Evolutionary conservation across 1,140 invertebrate species (phyloP), one percentile per base, ranked within the genome.

Genomic region (Halesus radiatus): DNA sequence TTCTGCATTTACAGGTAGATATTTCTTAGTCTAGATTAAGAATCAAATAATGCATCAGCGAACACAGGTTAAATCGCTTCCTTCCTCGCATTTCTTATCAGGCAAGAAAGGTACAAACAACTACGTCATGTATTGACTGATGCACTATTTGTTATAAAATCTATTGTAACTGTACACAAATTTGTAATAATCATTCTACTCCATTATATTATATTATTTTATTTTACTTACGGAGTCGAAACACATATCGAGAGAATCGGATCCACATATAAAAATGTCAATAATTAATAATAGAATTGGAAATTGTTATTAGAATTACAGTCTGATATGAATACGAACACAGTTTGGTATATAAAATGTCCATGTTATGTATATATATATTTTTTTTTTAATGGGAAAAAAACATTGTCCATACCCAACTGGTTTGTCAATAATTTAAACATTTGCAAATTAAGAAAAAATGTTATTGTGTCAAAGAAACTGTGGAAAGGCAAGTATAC

Each of bases 291-390:
- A 76, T 62, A 76, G 64, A 76, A 62, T 76, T 50, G 56, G 29
- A 76, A 76, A 78, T 68, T 64, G 54, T 68, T 29, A 80, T 77
- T 79, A 79, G 37, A 79, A 53, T 54, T 78, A 45, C 37, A 73
- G 66, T 82, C 66, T 83, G 81, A 83, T 83, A 83, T 80, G 80
- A 79, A 79, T 81, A 83, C 82, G 82, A 83, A 83, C 82, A 83
- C 82, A 83, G 82, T 83, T 81, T 81, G 82, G 82, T 80, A 83
- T 79, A 64, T 81, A 79, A 75, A 75, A 75, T 75, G 72, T 75
- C 64, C 78, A 68, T 79, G 68, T 54, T 58, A 37, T 56, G 52
- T 45, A 45, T 45, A 8, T n/a, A n/a, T n/a, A n/a, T n/a, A n/a
- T n/a, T n/a, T n/a, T n/a, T 53, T 72, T 52, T 58, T 75, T 7